These are phyloP conservation scores for Paraplagusia blochii DNA, from an alignment of 2,113 vertebrate species.

Conservation along the genomic window DNA sequence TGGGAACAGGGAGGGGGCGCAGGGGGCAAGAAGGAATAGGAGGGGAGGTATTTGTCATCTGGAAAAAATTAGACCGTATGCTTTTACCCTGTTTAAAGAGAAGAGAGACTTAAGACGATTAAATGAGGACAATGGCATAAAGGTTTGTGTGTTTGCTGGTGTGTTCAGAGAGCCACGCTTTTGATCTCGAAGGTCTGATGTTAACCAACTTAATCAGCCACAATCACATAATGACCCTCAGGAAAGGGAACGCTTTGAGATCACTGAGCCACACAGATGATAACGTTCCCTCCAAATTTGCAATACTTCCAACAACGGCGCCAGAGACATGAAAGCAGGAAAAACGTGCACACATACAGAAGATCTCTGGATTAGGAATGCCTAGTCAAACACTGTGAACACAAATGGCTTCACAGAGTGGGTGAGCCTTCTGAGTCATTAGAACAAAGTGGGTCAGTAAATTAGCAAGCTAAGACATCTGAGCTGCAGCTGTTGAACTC, in stretches of 20 bases:
- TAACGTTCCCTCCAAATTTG: slow-evolving; percentile 26
- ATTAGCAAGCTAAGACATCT: slow-evolving; percentile 53
- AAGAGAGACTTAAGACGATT: slow-evolving; percentile 40
- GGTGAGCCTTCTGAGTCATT: slow-evolving; percentile 41
- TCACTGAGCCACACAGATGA: slow-evolving; percentile 33
- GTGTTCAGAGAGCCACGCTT: slow-evolving; percentile 23
- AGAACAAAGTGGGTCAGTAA: slow-evolving; percentile 44
- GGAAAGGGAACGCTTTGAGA: slow-evolving; percentile 21
- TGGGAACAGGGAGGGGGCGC: slow-evolving; percentile 29
- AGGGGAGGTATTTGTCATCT: slow-evolving; percentile 66
- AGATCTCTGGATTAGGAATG: slow-evolving; percentile 17
- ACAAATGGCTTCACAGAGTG: slow-evolving; percentile 23
- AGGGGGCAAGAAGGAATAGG: slow-evolving; percentile 31
- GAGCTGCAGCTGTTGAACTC: slow-evolving; percentile 51
- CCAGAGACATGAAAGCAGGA: slow-evolving; percentile 18
- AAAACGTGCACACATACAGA: slow-evolving; percentile 26
- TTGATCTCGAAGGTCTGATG: slow-evolving; percentile 59
- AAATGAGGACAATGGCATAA: slow-evolving; percentile 35
- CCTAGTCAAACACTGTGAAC: slow-evolving; percentile 8
- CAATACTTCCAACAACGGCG: not conserved
- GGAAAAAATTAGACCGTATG: slow-evolving; percentile 67
- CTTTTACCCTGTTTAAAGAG: slow-evolving; percentile 48
- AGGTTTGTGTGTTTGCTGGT: slow-evolving; percentile 21
- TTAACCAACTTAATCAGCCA: slow-evolving; percentile 49
- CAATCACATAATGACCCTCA: slow-evolving; percentile 51